A percentile compares a stretch with the other conserved stretches of the same genome.
Evolutionary conservation across 2,113 vertebrate species (phyloP).

Genomic region (Corythornis vintsioides): DNA sequence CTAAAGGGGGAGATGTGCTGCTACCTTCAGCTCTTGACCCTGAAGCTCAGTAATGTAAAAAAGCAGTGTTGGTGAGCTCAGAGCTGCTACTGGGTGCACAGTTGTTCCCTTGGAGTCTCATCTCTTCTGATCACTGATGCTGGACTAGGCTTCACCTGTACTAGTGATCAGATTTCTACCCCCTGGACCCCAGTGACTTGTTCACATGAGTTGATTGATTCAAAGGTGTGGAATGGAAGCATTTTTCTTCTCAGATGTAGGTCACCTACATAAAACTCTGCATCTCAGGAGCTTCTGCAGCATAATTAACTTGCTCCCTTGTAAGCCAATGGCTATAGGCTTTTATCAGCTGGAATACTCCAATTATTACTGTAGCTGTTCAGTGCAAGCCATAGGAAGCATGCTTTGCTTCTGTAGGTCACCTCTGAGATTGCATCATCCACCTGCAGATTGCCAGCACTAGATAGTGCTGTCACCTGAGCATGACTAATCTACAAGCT

Average conservation of each 20-base stretch:
- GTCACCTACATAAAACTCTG: constrained; percentile 46
- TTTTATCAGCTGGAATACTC: constrained; percentile 5
- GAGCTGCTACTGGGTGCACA: not conserved
- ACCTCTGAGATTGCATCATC: constrained; percentile 66
- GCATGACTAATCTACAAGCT: constrained; percentile 34
- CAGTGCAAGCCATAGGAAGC: constrained; percentile 6
- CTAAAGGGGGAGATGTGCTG: not conserved
- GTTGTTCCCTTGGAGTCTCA: not conserved
- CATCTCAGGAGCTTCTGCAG: constrained; percentile 30
- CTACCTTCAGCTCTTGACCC: not conserved
- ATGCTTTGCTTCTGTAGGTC: constrained; percentile 44
- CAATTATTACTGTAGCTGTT: not conserved
- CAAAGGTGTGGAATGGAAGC: not conserved
- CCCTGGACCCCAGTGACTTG: rapidly evolving
- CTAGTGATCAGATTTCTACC: not conserved
- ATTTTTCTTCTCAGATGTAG: constrained; percentile 24
- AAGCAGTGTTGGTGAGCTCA: not conserved
- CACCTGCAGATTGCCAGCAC: constrained; percentile 59
- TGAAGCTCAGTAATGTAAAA: not conserved
- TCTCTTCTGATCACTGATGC: not conserved
- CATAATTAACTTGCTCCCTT: constrained; percentile 26
- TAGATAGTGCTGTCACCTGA: constrained; percentile 47
- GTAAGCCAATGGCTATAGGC: not conserved
- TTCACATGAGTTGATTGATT: not conserved
- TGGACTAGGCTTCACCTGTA: not conserved